These are phyloP conservation scores for Tiphia femorata DNA, from an alignment of 2,888 invertebrate genomes.

Conservation along the genomic window DNA sequence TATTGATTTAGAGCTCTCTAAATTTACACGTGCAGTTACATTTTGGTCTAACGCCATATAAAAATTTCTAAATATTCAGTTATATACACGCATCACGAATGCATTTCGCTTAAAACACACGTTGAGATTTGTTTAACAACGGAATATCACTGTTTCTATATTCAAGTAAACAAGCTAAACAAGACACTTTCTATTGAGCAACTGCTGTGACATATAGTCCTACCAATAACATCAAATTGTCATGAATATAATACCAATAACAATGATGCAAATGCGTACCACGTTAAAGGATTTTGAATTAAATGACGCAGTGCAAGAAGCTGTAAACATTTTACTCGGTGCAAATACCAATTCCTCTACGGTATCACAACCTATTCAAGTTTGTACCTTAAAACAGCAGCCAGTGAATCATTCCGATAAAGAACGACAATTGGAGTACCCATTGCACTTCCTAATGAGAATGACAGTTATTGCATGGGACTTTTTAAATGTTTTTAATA, in stretches of 20 bases:
- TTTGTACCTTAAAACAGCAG: slow-evolving; percentile 5
- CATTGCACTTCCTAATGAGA: slow-evolving; percentile 35
- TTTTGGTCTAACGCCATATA: too few species aligned
- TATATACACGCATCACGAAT: too few species aligned
- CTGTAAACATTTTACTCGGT: slow-evolving; percentile 29
- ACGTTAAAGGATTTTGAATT: slow-evolving; percentile 35
- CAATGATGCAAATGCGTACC: slow-evolving; percentile 20
- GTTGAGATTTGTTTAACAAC: slow-evolving; percentile 33
- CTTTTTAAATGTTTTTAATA: slow-evolving; percentile 38
- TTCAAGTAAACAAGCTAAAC: slow-evolving; percentile 4
- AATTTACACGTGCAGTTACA: too few species aligned
- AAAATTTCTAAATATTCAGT: too few species aligned
- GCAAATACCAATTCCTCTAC: slow-evolving; percentile 7
- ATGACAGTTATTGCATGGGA: slow-evolving; percentile 47
- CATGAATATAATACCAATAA: slow-evolving; percentile 2
- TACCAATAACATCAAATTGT: not conserved
- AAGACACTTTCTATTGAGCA: not conserved
- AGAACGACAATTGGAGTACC: slow-evolving; percentile 8
- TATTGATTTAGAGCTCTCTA: too few species aligned
- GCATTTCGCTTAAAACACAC: slow-evolving; percentile 15
- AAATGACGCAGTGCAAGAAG: slow-evolving; percentile 36
- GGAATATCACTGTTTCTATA: slow-evolving; percentile 40
- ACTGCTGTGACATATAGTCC: slow-evolving; percentile 3
- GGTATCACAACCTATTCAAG: not conserved
- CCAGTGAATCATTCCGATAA: not conserved